Conservation (phyloP, 2,113 vertebrate genomes). For the Tupaia tana region DNA sequence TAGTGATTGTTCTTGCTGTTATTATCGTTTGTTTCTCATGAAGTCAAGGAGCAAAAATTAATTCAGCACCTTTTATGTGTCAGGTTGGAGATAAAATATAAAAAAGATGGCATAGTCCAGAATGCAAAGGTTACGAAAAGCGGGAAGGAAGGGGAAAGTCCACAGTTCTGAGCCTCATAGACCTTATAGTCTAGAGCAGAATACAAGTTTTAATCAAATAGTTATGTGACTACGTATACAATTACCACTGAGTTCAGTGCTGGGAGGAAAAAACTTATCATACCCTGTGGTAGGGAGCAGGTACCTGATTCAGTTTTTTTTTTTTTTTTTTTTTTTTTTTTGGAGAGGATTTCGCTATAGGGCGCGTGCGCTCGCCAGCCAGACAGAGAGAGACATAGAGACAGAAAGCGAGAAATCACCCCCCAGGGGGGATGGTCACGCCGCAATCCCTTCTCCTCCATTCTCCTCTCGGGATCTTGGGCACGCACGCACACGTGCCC, state of each 20-base stretch:
- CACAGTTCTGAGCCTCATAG: neutral
- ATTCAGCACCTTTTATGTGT: neutral
- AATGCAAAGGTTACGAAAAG: neutral
- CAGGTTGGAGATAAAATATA: neutral
- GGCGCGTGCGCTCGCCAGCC: too few species aligned
- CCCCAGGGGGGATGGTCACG: too few species aligned
- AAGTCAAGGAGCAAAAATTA: neutral
- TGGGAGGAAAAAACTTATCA: neutral
- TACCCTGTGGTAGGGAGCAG: neutral
- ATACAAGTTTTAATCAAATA: neutral
- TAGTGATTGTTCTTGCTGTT: neutral
- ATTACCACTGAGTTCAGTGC: neutral
- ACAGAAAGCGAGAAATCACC: too few species aligned
- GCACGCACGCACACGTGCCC: too few species aligned
- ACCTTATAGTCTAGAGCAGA: neutral
- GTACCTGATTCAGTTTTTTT: neutral
- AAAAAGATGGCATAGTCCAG: neutral
- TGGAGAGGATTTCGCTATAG: too few species aligned
- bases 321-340: too few species aligned
- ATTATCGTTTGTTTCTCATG: neutral
- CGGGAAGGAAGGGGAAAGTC: too few species aligned
- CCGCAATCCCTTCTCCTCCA: too few species aligned
- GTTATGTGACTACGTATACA: neutral
- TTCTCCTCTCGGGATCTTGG: too few species aligned
- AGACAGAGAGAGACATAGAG: too few species aligned